phyloP scores from a whole-genome alignment of 2,113 vertebrate species.

The Zosterops borbonicus region DNA sequence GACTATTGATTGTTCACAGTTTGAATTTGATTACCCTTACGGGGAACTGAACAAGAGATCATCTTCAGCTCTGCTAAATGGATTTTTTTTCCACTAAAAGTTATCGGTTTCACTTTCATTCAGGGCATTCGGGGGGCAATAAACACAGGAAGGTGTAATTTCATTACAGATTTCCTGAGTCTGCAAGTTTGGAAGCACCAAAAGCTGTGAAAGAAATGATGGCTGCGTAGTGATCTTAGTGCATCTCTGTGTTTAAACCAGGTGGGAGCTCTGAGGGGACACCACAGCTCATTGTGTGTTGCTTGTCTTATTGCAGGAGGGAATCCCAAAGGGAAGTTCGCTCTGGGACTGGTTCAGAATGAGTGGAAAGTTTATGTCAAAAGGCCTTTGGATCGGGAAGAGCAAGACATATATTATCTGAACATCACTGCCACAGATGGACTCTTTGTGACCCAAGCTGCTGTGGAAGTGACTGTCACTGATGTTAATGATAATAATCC shows the following conservation, averaged over 20 bases:
- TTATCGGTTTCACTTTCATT: constrained; percentile 52
- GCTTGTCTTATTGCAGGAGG: constrained; percentile 76
- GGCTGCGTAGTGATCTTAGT: not conserved
- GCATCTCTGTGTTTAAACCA: not conserved
- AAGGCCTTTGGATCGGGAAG: constrained; percentile 88
- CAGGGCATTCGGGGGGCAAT: not conserved
- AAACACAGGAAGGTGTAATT: not conserved
- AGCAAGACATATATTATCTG: constrained; percentile 86
- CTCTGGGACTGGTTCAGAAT: constrained; percentile 89
- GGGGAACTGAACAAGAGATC: constrained; percentile 66
- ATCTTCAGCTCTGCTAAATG: constrained; percentile 59
- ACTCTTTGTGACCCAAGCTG: constrained; percentile 88
- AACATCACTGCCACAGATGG: constrained; percentile 95
- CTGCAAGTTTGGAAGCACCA: not conserved
- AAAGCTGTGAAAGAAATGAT: not conserved
- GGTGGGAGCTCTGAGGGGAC: not conserved
- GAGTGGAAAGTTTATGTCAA: constrained; percentile 99
- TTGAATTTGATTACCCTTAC: constrained; percentile 75
- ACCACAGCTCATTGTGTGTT: not conserved
- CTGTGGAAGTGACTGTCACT: constrained; percentile 87
- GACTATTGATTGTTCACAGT: constrained; percentile 77
- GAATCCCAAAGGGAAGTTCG: constrained; percentile 89
- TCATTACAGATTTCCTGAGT: constrained; percentile 5
- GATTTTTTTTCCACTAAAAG: constrained; percentile 55
- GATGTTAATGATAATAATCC: constrained; percentile 95